phyloP scores from a whole-genome alignment of 2,797 vertebrate genomes.

The Moxostoma hubbsi region DNA sequence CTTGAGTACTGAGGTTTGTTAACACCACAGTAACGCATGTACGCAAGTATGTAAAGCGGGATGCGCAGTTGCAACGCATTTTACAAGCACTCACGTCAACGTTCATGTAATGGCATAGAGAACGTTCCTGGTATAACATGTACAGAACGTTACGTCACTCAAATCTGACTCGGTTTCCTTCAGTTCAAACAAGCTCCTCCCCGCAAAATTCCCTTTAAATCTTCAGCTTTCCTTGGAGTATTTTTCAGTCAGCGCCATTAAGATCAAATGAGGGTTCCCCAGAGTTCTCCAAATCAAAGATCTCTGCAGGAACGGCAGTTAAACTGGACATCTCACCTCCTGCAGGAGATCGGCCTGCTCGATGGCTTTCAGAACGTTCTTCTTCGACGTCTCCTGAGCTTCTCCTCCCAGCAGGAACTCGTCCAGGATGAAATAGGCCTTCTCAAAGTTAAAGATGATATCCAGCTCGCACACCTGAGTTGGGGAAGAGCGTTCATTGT shows the following conservation, averaged over 20 bases:
- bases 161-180: background rate
- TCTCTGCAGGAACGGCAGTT: background rate
- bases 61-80: no score
- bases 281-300: background rate
- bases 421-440: constrained; percentile 99
- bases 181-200: background rate
- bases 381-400: constrained; percentile 98
- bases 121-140: no score
- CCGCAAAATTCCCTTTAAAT: background rate
- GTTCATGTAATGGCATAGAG: background rate
- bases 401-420: constrained; percentile 97
- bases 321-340: constrained; percentile 82
- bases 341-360: constrained; percentile 96
- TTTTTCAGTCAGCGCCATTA: no score
- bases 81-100: background rate
- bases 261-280: background rate
- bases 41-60: no score
- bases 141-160: background rate
- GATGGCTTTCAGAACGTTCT: constrained; percentile 97
- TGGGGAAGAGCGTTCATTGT: constrained; percentile 36
- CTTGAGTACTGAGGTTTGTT: no score
- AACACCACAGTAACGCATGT: no score
- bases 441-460: constrained; percentile 99
- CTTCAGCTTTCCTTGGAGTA: no score
- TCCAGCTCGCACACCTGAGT: constrained; percentile 96